phyloP scores from a whole-genome alignment of 2,113 vertebrate genomes.

The Hyperoodon ampullatus region DNA sequence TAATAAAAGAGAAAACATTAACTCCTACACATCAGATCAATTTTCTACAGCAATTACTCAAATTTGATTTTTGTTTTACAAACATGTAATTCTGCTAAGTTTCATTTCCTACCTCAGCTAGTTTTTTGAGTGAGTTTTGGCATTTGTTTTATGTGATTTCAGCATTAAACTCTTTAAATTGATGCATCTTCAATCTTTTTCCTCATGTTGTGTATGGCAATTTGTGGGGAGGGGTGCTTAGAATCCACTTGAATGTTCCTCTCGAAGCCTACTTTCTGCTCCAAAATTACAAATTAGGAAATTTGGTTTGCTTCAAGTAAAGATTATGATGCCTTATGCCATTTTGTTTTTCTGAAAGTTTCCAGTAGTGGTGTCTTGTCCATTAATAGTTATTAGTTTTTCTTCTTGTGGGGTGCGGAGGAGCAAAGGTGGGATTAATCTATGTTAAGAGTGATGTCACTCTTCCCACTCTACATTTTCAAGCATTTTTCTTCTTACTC shows the following conservation, averaged over 20 bases:
- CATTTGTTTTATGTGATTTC: not conserved
- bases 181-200: not conserved
- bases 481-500: too few species aligned
- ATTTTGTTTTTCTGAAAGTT: not conserved
- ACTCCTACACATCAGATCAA: not conserved
- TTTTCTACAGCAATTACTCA: not conserved
- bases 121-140: not conserved
- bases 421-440: not conserved
- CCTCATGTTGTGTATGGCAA: not conserved
- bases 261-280: not conserved
- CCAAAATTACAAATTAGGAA: too few species aligned
- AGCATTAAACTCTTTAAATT: not conserved
- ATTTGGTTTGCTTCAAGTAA: not conserved
- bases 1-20: conserved; percentile 1
- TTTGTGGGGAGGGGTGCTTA: not conserved
- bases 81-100: not conserved
- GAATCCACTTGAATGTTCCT: not conserved
- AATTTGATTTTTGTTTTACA: not conserved
- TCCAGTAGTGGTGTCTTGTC: not conserved
- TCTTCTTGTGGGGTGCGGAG: not conserved
- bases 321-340: not conserved
- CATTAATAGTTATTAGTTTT: not conserved
- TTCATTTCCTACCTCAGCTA: not conserved
- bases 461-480: not conserved
- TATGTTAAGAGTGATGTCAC: not conserved